A percentile compares a stretch with the other conserved stretches of the same genome.
phyloP scores from a whole-genome alignment of 2,797 vertebrate species.

The Sebastes cheni region DNA sequence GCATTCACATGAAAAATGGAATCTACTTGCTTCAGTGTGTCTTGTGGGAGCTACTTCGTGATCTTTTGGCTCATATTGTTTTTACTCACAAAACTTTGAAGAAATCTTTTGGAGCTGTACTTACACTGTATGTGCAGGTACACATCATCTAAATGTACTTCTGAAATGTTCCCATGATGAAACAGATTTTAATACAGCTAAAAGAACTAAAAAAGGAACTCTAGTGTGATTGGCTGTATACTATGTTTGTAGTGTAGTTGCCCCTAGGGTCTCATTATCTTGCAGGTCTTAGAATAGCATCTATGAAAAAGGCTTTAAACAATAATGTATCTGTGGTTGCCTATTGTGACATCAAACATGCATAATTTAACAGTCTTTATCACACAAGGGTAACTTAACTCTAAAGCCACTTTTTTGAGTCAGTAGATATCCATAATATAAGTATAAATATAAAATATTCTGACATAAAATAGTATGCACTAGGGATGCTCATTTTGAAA shows the following conservation, averaged over 20 bases:
- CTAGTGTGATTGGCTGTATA: not conserved
- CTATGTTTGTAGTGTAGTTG: not conserved
- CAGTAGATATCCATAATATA: too few species aligned
- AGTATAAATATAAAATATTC: too few species aligned
- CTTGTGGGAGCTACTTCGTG: conserved; percentile 11
- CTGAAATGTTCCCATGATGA: not conserved
- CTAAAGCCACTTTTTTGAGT: not conserved
- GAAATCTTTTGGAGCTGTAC: not conserved
- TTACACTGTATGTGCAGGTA: not conserved
- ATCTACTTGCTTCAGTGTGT: not conserved
- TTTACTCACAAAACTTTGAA: not conserved
- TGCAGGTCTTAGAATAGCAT: not conserved
- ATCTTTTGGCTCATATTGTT: not conserved
- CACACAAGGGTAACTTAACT: not conserved
- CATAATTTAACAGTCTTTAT: not conserved
- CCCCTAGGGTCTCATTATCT: not conserved
- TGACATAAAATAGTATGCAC: too few species aligned
- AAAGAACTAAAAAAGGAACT: not conserved
- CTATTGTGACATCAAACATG: not conserved
- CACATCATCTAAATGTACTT: not conserved
- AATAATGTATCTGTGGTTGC: not conserved
- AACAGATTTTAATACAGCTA: not conserved
- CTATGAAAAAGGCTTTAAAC: not conserved
- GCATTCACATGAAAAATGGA: conserved; percentile 11
- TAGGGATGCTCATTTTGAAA: too few species aligned